Conservation (phyloP, 1,140 invertebrate species). For the Aphidius ervi region DNA sequence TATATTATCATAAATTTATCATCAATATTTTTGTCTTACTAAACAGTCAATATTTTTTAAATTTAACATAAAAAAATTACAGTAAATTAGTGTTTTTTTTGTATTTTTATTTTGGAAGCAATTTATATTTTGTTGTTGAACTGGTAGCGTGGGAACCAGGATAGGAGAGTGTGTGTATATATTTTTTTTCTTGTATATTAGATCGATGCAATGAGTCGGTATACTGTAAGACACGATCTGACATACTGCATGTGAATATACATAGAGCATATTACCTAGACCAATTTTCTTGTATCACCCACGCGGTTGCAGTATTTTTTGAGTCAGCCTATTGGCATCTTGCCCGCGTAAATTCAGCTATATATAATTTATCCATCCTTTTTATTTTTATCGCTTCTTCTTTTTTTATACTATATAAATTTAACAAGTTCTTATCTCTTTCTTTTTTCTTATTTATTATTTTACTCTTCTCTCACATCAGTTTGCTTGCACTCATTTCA, state of each 20-base stretch:
- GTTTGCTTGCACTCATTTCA: neutral
- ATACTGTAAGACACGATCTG: neutral
- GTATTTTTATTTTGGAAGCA: too few species aligned
- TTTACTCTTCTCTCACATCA: neutral
- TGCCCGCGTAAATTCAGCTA: constrained; percentile 5
- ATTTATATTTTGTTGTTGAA: too few species aligned
- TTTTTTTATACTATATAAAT: neutral
- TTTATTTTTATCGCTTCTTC: too few species aligned
- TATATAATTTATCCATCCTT: too few species aligned
- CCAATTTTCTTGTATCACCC: neutral
- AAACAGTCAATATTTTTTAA: neutral
- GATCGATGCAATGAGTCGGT: too few species aligned
- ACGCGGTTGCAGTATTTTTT: constrained; percentile 9
- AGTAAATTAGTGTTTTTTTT: neutral
- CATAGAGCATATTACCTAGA: too few species aligned
- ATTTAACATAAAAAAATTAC: neutral
- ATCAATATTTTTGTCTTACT: too few species aligned
- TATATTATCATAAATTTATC: too few species aligned
- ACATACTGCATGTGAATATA: neutral
- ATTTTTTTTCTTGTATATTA: too few species aligned
- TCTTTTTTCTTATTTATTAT: neutral
- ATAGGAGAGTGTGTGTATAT: too few species aligned
- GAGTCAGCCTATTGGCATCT: constrained; percentile 13
- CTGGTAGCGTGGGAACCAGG: too few species aligned
- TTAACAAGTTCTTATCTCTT: neutral